Base-by-base conservation (phyloP, 2,888 invertebrate species). In the Pseudoips prasinana region DNA sequence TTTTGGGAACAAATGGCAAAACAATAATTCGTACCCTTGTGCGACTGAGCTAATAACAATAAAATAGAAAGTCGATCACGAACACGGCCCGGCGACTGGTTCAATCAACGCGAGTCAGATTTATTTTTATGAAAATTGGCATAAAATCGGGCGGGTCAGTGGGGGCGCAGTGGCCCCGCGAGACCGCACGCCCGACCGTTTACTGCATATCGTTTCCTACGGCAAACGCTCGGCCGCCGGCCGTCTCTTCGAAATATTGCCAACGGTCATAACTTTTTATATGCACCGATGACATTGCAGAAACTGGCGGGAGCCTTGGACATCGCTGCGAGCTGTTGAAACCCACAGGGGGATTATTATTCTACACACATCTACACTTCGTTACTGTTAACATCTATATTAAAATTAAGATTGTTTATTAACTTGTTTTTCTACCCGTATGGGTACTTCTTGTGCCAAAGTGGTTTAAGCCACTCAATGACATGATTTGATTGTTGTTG, bases 71-170 rank as follows among this genome's bases (percentile, higher is more conserved):
- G 80, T 78, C 85, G 81, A 81, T 81, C 80, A 74, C 77, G 73
- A 72, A 65, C 70, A 64, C 70, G 69, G 77, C 74, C 64, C 65
- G 85, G 78, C 71, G 86, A 86, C 85, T 84, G 86, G 87, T 88
- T 88, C 88, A 88, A 88, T 88, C 88, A 88, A 81, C 82, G 78
- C 70, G 72, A 77, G 72, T 76, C 87, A 80, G 88, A 88, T 88
- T 88, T 88, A 88, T 88, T 88, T 88, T 88, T 88, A 88, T 88
- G 88, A 88, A 88, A 86, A 88, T 88, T 88, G 87, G 88, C 86
- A 88, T 88, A 87, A 87, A 88, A 80, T 78, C 80, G 79, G 72
- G 71, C 75, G 88, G 88, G 86, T 86, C 87, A 85, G 78, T 72
- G 66, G 70, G 71, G 68, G 69, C 69, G 65, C 76, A 74, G 72